Evolutionary conservation across 2,888 invertebrate species (phyloP), one percentile per base, ranked within the genome.

Genomic region (Smittia sp.): DNA sequence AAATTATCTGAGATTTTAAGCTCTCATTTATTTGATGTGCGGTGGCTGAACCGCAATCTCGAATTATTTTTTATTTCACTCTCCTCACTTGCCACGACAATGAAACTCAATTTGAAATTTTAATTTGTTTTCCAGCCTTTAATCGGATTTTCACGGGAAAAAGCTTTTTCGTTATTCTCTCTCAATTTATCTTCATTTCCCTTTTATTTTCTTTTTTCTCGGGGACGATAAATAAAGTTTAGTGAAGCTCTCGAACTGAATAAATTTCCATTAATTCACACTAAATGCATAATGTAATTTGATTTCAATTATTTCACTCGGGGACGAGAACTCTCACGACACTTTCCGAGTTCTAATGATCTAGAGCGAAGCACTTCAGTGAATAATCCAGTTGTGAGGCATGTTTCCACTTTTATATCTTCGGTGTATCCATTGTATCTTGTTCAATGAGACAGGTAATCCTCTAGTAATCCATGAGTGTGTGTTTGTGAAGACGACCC

Each of bases 341-440:
- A 63, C 6, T 63, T n/a, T 63, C 20, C 67, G 41, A 18, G 38
- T 63, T 63, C 24, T 58, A 20, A 38, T 20, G 41, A 15, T 39
- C 38, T 67, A 20, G 18, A 32, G 13, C 67, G 20, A 6, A 67
- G 67, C 67, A 67, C 67, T 67, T 39, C 32, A 67, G 25, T 27
- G 41, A 67, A 38, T 67, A 67, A 67, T 67, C 67, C 67, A 39
- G 39, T 67, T 41, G 67, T 67, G 39, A 39, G 13, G 20, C 15
- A 1, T 39, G 67, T 39, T 39, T 20, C 15, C 39, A 32, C 67
- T 67, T 67, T 67, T 67, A 67, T 67, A 67, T 20, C 67, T 20
- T 18, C 22, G 11, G 58, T 46, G 58, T 58, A 67, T 63, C 63
- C 41, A 18, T 41, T 24, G 58, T 3, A 46, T 46, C 38, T 11